phyloP scores from a whole-genome alignment of 2,113 vertebrate genomes.

The Poicephalus meyeri region DNA sequence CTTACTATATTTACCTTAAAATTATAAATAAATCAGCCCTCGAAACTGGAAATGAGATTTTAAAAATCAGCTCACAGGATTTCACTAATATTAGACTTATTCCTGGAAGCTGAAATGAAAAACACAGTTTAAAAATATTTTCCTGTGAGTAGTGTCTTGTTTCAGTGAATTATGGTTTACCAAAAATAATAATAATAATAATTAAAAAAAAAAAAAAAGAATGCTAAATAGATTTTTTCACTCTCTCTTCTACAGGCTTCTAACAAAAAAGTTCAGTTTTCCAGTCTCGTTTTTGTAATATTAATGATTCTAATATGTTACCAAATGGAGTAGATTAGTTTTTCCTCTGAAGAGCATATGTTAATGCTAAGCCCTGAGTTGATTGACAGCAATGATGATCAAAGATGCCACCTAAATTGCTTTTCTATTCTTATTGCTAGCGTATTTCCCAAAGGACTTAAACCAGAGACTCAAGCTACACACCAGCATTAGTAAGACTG shows the following conservation, averaged over 20 bases:
- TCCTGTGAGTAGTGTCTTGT: neutral
- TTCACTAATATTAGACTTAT: neutral
- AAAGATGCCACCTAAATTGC: conserved; percentile 61
- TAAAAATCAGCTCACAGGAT: neutral
- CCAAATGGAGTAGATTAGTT: conserved; percentile 61
- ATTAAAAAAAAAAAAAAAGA: neutral
- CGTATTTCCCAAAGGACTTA: conserved; percentile 54
- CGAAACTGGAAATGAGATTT: neutral
- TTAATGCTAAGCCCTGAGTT: conserved; percentile 42
- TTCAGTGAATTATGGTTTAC: neutral
- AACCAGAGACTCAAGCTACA: conserved; percentile 40
- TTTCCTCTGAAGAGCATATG: conserved; percentile 64
- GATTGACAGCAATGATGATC: conserved; percentile 59
- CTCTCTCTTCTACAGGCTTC: neutral
- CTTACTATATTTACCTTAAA: neutral
- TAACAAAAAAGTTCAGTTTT: neutral
- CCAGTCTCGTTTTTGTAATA: conserved; percentile 26
- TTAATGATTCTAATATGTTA: conserved; percentile 47
- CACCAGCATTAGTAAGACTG: conserved; percentile 46
- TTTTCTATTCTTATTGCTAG: conserved; percentile 58
- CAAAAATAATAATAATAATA: neutral
- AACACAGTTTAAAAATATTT: neutral
- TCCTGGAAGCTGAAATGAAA: neutral
- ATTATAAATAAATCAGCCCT: neutral
- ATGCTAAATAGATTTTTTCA: neutral